Evolutionary conservation across 2,797 vertebrate genomes (phyloP).

Genomic region (Lacerta viridis): DNA sequence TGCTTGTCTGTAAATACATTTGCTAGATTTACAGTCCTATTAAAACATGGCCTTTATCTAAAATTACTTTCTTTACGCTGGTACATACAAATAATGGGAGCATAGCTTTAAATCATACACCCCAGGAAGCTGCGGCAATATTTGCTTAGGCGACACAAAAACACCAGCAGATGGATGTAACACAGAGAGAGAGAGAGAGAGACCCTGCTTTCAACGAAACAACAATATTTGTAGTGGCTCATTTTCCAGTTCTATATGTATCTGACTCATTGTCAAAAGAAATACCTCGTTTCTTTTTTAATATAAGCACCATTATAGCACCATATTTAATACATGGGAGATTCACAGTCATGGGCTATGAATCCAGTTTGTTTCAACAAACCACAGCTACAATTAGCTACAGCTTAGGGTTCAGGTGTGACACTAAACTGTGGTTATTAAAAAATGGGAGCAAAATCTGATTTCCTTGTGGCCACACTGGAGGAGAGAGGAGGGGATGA

Average conservation of each 20-base stretch:
- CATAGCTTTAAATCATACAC: constrained; percentile 43
- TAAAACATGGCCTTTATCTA: constrained; percentile 44
- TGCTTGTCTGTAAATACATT: constrained; percentile 50
- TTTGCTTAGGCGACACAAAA: constrained; percentile 33
- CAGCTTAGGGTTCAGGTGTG: too few species aligned
- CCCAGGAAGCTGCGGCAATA: constrained; percentile 29
- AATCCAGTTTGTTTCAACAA: too few species aligned
- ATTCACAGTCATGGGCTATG: neutral
- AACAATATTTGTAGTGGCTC: constrained; percentile 5
- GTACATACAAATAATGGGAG: constrained; percentile 44
- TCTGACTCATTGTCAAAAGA: constrained; percentile 4
- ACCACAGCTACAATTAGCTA: too few species aligned
- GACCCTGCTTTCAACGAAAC: neutral
- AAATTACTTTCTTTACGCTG: constrained; percentile 50
- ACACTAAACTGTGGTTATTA: too few species aligned
- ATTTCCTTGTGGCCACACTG: too few species aligned
- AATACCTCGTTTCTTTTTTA: neutral
- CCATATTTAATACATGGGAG: neutral
- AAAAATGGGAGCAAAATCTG: too few species aligned
- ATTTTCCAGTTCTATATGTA: constrained; percentile 21
- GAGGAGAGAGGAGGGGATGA: too few species aligned
- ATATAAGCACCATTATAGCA: neutral
- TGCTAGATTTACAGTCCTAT: constrained; percentile 46
- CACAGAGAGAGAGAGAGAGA: neutral
- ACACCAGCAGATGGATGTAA: constrained; percentile 47